Evolutionary conservation across 1,140 invertebrate genomes (phyloP), one percentile per base, ranked within the genome.

Genomic region (Drosophila parabipectinata): DNA sequence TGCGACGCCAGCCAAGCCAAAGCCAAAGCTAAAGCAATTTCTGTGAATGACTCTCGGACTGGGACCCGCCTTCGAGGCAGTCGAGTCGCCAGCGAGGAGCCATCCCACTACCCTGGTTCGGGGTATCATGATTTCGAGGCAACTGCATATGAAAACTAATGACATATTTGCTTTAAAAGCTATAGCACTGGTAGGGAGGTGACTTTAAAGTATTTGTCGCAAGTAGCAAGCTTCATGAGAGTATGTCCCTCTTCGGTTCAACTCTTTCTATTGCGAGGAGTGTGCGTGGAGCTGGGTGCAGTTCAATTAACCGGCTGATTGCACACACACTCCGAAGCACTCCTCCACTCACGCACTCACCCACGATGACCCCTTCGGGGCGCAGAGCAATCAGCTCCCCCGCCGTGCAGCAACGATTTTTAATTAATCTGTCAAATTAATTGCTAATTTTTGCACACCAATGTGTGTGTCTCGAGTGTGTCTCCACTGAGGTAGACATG

Each of bases 251-350:
- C n/a, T 28, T n/a, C 14, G 26, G 39, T 14, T 44, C 5, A 18
- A 44, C 6, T 14, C 6, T 14, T 7, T n/a, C 2, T n/a, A n/a
- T 12, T 37, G 58, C 26, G 34, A 41, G 30, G 55, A 48, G 30
- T 50, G 47, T 72, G 37, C 26, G 47, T 61, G 68, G 62, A 37
- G 45, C 39, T 85, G 77, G 81, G 81, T 87, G 81, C 81, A 85
- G 81, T 87, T 85, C 79, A 87, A 87, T 87, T 88, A 87, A 88
- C 57, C 83, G 83, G 74, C 64, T 88, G 83, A 88, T 82, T 88
- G 78, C 52, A 64, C 83, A 78, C 82, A 85, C 82, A 75, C 74
- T 44, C 14, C n/a, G 41, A 69, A 56, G 57, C 72, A 66, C 57
- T 26, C 68, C 61, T 50, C 62, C 32, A 51, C 14, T 21, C 52